Percentiles rank a stretch among this genome's conserved stretches.
phyloP scores from a whole-genome alignment of 2,797 vertebrate genomes.

The Micromesistius poutassou region DNA sequence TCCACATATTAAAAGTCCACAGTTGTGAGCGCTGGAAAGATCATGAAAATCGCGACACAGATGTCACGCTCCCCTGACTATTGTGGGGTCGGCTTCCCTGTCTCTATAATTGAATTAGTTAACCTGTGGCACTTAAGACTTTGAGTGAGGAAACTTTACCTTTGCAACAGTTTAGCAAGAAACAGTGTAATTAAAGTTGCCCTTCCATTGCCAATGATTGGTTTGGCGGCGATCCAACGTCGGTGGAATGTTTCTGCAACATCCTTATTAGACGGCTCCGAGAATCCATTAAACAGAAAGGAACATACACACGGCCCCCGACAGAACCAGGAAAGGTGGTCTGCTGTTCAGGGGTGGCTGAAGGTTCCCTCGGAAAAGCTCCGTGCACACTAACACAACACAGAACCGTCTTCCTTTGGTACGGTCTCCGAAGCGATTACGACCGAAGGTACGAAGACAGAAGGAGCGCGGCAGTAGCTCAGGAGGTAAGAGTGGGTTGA shows the following conservation, averaged over 20 bases:
- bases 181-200: neutral
- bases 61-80: slow-evolving; percentile 31
- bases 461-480: neutral
- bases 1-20: slow-evolving; percentile 24
- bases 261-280: neutral
- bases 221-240: neutral
- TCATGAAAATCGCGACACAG: slow-evolving; percentile 41
- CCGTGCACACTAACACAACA: neutral
- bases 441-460: neutral
- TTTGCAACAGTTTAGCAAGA: slow-evolving; percentile 32
- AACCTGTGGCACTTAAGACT: slow-evolving; percentile 40
- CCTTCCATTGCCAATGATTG: neutral
- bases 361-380: neutral
- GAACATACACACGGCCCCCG: neutral
- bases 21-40: slow-evolving; percentile 42
- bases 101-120: slow-evolving; percentile 36
- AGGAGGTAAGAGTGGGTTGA: no score
- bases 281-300: neutral
- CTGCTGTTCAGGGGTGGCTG: neutral
- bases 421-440: neutral
- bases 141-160: slow-evolving; percentile 31
- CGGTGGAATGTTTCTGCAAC: neutral
- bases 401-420: neutral
- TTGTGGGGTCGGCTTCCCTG: slow-evolving; percentile 18
- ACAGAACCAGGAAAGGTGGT: neutral